Evolutionary conservation across 2,113 vertebrate species (phyloP).

Genomic region (Indicator maculatus): DNA sequence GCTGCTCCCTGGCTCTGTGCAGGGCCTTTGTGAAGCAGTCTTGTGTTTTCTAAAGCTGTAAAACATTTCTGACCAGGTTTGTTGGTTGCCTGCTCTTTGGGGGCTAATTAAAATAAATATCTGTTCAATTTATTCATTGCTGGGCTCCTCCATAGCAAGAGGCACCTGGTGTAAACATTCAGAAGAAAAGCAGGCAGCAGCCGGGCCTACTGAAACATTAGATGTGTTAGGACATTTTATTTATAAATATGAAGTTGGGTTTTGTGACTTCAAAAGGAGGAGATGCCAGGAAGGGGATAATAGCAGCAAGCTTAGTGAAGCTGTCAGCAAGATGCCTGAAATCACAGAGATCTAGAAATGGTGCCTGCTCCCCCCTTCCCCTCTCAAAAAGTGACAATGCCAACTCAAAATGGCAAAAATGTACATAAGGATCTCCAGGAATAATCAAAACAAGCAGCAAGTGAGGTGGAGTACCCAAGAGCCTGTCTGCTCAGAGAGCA

Average conservation of each 20-base stretch:
- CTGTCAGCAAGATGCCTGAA: constrained; percentile 40
- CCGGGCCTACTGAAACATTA: constrained; percentile 32
- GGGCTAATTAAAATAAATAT: constrained; percentile 65
- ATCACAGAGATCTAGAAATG: neutral
- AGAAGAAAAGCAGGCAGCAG: constrained; percentile 56
- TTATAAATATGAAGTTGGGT: constrained; percentile 56
- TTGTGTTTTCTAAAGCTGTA: constrained; percentile 42
- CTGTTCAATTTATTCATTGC: constrained; percentile 62
- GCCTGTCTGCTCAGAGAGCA: neutral
- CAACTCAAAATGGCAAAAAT: neutral
- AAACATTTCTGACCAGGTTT: constrained; percentile 54
- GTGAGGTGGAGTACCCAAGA: neutral
- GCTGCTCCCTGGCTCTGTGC: constrained; percentile 14
- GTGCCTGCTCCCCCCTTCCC: neutral
- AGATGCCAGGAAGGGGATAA: constrained; percentile 39
- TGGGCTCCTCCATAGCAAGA: constrained; percentile 53
- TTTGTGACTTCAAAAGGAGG: constrained; percentile 61
- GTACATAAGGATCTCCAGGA: neutral
- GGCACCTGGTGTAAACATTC: constrained; percentile 60
- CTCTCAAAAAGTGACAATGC: neutral
- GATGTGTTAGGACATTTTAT: constrained; percentile 58
- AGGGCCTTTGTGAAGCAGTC: constrained; percentile 41
- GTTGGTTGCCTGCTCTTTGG: constrained; percentile 54
- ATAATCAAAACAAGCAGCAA: neutral
- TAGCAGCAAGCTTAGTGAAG: neutral